Conservation (phyloP, 2,888 invertebrate species). For the Baronia brevicornis region DNA sequence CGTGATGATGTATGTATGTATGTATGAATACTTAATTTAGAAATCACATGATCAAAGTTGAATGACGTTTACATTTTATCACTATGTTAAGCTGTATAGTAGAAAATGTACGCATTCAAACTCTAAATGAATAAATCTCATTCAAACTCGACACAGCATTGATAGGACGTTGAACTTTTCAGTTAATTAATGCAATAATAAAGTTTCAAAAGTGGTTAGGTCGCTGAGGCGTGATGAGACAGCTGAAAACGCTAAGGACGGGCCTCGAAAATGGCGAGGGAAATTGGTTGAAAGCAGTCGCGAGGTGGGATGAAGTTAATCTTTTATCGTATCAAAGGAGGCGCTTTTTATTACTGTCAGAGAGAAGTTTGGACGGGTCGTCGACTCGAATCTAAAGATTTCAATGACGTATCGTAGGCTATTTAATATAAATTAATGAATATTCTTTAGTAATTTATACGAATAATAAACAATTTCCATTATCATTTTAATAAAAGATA, state of each 20-base stretch:
- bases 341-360: conserved; percentile 5
- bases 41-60: too few species aligned
- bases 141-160: conserved; percentile 1
- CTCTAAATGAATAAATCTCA: conserved; percentile 1
- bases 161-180: conserved; percentile 11
- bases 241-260: conserved; percentile 10
- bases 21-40: too few species aligned
- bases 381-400: not conserved
- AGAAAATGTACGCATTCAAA: too few species aligned
- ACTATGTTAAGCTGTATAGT: too few species aligned
- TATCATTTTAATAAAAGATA: too few species aligned
- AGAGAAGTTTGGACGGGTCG: conserved; percentile 3
- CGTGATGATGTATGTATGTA: too few species aligned
- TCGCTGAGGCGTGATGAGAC: conserved; percentile 12
- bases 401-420: conserved; percentile 2
- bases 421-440: not conserved
- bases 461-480: too few species aligned
- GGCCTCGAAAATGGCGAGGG: conserved; percentile 6
- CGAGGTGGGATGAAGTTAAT: conserved; percentile 4
- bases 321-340: conserved; percentile 6
- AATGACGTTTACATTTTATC: too few species aligned
- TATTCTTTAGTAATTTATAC: not conserved
- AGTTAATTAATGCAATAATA: conserved; percentile 10
- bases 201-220: conserved; percentile 8
- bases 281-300: conserved; percentile 6